Evolutionary conservation across 2,113 vertebrate genomes (phyloP), one percentile per base, ranked within the genome.

Genomic region (Ptychochromis oligacanthus): DNA sequence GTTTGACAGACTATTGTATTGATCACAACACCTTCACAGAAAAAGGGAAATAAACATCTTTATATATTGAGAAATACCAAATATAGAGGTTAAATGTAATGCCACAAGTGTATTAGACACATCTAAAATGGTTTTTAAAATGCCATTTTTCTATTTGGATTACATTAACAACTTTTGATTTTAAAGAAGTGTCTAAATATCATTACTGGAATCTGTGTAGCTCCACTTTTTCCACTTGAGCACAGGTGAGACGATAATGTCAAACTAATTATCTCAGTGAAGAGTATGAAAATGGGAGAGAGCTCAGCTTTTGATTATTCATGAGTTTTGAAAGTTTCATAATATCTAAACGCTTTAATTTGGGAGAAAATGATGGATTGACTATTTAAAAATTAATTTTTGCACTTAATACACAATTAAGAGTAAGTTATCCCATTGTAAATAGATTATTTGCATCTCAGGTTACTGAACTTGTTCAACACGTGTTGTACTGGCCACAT

Each of bases 241-340:
- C 65, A 82, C 92, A 92, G 93, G 93, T 91, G 86, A 94, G 84
- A 79, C 13, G 86, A 91, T 91, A 92, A 94, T 92, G 94, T 93
- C 88, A 94, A 92, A 91, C 87, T 87, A 91, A 93, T 93, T 93
- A 93, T 88, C 78, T 82, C 74, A 88, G 79, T 81, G 84, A 86
- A 70, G 64, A 77, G 80, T 78, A 81, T 85, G 86, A 91, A 81
- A 91, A 91, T 46, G 79, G 64, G 62, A 89, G 79, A 77, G 79
- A 79, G 72, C 83, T 92, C 77, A 59, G 38, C 83, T 80, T 87
- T 87, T 93, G 87, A 92, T 93, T 91, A 91, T 91, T 91, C 79
- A 81, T 88, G 81, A 85, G 77, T 87, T 87, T 84, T 56, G 14
- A 58, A 87, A 86, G 79, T 86, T 87, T 87, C 76, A 57, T 61